Evolutionary conservation across 2,888 invertebrate genomes (phyloP).

Genomic region (Hydrotaea diabolus): DNA sequence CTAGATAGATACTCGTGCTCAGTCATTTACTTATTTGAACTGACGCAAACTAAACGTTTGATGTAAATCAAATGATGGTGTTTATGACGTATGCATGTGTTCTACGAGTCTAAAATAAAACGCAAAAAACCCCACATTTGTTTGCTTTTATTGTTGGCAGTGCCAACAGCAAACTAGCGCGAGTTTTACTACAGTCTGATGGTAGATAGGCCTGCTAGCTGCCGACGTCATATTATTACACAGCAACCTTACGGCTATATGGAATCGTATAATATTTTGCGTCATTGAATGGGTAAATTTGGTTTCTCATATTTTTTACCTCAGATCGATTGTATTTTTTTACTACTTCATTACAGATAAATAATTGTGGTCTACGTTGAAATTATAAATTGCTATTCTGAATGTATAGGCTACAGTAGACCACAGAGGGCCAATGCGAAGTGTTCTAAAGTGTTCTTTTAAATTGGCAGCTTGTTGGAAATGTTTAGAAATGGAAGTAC

Average conservation of each 20-base stretch:
- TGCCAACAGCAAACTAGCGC: constrained; percentile 2
- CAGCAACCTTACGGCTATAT: neutral
- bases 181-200: neutral
- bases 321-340: constrained; percentile 12
- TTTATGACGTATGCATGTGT: constrained; percentile 27
- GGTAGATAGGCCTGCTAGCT: constrained; percentile 11
- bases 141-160: neutral
- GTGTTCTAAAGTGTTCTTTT: too few relatives aligned
- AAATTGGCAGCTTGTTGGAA: too few relatives aligned
- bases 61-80: constrained; percentile 57
- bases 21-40: neutral
- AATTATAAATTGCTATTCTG: too few relatives aligned
- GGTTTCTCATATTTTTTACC: neutral
- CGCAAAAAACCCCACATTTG: neutral
- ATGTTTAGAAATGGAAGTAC: too few relatives aligned
- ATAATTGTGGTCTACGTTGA: constrained; percentile 14
- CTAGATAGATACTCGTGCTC: too few relatives aligned
- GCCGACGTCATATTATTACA: neutral
- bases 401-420: too few relatives aligned
- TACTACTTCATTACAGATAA: too few relatives aligned
- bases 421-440: too few relatives aligned
- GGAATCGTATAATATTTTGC: constrained; percentile 46
- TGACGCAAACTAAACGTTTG: constrained; percentile 56
- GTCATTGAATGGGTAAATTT: constrained; percentile 47
- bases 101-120: neutral